Evolutionary conservation across 2,888 invertebrate species (phyloP).

Genomic region (Amphipoea lucens): DNA sequence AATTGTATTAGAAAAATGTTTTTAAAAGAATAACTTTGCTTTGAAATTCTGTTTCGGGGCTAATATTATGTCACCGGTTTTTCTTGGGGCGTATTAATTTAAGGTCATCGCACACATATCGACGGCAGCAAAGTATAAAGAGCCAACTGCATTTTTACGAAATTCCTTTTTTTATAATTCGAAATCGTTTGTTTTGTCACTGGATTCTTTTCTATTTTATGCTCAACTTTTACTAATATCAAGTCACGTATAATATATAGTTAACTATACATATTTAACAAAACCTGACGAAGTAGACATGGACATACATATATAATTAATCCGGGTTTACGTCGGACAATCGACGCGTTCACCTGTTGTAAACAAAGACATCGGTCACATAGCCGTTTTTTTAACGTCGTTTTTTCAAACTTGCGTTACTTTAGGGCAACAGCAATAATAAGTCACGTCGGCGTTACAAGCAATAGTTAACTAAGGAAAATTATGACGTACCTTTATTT

Average conservation of each 20-base stretch:
- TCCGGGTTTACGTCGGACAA: not conserved
- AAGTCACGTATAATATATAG: not conserved
- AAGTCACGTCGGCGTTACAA: not conserved
- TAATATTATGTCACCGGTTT: not conserved
- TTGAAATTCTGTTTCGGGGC: slow-evolving; percentile 3
- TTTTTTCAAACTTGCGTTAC: not conserved
- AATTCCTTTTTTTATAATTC: not conserved
- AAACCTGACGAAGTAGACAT: not conserved
- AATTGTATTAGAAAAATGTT: slow-evolving; percentile 4
- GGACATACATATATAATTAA: not conserved
- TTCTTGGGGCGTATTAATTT: not conserved
- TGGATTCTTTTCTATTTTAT: not conserved
- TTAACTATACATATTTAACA: not conserved
- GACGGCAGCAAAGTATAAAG: not conserved
- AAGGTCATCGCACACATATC: not conserved
- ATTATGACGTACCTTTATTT: not conserved
- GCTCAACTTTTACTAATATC: not conserved
- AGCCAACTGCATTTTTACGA: not conserved
- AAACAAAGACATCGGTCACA: not conserved
- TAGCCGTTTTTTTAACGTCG: not conserved
- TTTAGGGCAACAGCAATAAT: not conserved
- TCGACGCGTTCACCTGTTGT: not conserved
- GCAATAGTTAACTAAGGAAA: not conserved
- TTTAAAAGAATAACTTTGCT: slow-evolving; percentile 19
- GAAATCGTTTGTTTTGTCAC: not conserved